Conservation (phyloP, 2,113 vertebrate species). For the Calonectris borealis region DNA sequence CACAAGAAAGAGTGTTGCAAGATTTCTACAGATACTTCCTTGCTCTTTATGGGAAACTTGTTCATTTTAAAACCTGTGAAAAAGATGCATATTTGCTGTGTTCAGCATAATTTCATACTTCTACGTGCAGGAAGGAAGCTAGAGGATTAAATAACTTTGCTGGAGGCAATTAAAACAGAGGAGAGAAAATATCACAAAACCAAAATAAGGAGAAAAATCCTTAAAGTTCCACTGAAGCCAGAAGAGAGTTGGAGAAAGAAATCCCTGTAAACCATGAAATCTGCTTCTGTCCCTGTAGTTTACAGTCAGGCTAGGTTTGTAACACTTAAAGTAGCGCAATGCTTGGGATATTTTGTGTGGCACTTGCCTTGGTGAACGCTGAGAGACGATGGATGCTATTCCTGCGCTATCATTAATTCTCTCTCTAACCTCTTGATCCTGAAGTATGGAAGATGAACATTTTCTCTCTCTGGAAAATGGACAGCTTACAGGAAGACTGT, state of each 20-base stretch:
- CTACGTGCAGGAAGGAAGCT: background rate
- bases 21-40: background rate
- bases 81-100: background rate
- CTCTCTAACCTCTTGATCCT: background rate
- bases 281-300: background rate
- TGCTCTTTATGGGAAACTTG: background rate
- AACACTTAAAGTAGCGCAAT: fast-evolving
- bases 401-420: background rate
- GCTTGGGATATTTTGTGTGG: background rate
- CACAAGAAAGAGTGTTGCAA: background rate
- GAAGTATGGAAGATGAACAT: fast-evolving
- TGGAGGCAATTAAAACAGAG: background rate
- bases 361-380: background rate
- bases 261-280: background rate
- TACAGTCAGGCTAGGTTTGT: fast-evolving
- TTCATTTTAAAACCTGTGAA: background rate
- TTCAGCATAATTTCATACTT: background rate
- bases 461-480: background rate
- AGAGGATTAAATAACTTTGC: background rate
- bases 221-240: background rate
- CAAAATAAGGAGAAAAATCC: background rate
- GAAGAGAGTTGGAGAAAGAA: background rate
- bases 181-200: background rate
- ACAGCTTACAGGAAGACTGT: background rate
- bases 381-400: fast-evolving